These are phyloP conservation scores for Ditylenchus dipsaci DNA, from an alignment of 1,140 invertebrate genomes.

Conservation along the genomic window DNA sequence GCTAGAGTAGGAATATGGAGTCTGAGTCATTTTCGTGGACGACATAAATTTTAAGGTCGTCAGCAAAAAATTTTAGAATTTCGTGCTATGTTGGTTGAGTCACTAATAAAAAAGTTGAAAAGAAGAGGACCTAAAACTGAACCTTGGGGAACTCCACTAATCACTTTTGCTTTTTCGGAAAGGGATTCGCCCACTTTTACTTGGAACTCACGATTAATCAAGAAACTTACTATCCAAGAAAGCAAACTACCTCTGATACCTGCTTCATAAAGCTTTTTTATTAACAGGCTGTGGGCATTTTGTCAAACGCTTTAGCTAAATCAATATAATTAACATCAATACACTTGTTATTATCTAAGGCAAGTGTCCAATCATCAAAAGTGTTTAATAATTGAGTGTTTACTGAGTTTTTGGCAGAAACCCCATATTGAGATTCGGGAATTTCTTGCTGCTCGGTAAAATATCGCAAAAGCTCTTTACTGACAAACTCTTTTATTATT, in stretches of 20 bases:
- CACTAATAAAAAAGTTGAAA: too few relatives aligned
- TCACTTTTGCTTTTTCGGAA: background rate
- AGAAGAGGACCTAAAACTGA: too few relatives aligned
- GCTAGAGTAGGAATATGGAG: too few relatives aligned
- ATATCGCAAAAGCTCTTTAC: too few relatives aligned
- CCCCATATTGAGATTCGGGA: background rate
- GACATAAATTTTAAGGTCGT: too few relatives aligned
- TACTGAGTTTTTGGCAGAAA: background rate
- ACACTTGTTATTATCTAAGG: background rate
- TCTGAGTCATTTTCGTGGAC: too few relatives aligned
- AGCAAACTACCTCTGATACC: background rate
- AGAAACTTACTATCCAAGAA: background rate
- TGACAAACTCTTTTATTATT: too few relatives aligned
- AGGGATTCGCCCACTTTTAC: too few relatives aligned
- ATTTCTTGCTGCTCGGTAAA: too few relatives aligned
- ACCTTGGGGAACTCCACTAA: background rate
- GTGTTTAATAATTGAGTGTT: background rate
- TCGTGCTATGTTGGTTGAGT: too few relatives aligned
- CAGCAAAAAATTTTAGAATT: too few relatives aligned
- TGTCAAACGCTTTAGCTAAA: slow-evolving; percentile 7
- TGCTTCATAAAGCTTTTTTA: background rate
- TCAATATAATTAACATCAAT: background rate
- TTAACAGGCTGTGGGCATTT: background rate
- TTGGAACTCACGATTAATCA: background rate
- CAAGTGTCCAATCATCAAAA: background rate